Evolutionary conservation across 2,888 invertebrate genomes (phyloP).

Genomic region (Meteorus colon): DNA sequence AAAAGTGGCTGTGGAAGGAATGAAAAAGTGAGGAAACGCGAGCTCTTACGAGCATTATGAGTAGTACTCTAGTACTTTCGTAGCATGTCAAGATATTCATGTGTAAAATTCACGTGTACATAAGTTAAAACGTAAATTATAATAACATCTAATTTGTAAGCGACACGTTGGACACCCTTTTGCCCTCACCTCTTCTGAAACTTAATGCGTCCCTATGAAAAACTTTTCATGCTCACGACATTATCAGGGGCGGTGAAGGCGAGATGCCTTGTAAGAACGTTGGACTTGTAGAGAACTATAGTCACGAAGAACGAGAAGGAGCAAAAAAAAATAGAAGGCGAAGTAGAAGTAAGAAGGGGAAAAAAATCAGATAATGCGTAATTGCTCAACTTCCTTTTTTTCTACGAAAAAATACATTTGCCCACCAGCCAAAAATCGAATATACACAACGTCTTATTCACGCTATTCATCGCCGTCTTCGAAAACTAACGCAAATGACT

Average conservation of each 20-base stretch:
- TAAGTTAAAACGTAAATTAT: slow-evolving; percentile 64
- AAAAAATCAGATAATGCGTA: slow-evolving; percentile 1
- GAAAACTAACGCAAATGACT: slow-evolving; percentile 16
- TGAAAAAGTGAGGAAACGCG: not conserved
- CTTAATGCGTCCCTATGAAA: slow-evolving; percentile 41
- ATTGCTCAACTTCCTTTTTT: slow-evolving; percentile 21
- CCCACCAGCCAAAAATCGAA: slow-evolving; percentile 30
- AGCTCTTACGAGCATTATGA: not conserved
- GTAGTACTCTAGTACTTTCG: not conserved
- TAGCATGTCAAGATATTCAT: not conserved
- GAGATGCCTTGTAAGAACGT: slow-evolving; percentile 1
- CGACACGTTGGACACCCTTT: slow-evolving; percentile 46
- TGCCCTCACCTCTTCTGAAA: not conserved
- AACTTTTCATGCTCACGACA: slow-evolving; percentile 51
- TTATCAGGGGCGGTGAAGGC: slow-evolving; percentile 12
- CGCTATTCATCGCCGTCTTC: slow-evolving; percentile 18
- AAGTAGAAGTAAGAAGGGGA: not conserved
- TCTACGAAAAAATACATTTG: not conserved
- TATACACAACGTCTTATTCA: slow-evolving; percentile 30
- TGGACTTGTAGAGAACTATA: slow-evolving; percentile 9
- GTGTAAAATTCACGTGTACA: slow-evolving; percentile 46
- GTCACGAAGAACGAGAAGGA: not conserved
- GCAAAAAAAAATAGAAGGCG: not conserved
- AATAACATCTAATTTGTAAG: slow-evolving; percentile 65
- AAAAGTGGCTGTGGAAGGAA: too few relatives aligned